A percentile compares a stretch with the other conserved stretches of the same genome.
phyloP scores from a whole-genome alignment of 2,797 vertebrate genomes.

The Tapirus indicus region DNA sequence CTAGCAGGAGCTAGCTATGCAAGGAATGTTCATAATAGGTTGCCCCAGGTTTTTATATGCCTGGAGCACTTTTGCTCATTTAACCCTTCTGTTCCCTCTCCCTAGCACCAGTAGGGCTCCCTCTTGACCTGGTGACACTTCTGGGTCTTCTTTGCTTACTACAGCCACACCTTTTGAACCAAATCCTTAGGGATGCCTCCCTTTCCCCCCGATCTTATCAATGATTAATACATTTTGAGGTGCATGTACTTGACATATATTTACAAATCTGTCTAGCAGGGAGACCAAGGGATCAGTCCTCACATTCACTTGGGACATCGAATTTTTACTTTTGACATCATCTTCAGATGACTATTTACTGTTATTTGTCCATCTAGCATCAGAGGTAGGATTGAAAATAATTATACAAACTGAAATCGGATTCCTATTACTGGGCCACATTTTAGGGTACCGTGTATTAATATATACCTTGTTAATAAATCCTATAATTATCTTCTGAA shows the following conservation, averaged over 20 bases:
- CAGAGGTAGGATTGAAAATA: neutral
- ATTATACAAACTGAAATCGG: neutral
- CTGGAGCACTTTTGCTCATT: neutral
- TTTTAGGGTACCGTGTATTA: neutral
- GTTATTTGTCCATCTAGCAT: neutral
- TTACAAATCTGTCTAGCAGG: neutral
- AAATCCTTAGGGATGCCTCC: neutral
- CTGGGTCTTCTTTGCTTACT: neutral
- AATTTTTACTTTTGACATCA: conserved; percentile 25
- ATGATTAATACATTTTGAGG: neutral
- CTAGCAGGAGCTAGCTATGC: too few species aligned
- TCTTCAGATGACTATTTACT: neutral
- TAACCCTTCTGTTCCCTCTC: neutral
- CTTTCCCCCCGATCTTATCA: neutral
- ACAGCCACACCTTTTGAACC: neutral
- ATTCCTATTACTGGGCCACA: neutral
- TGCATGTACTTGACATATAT: neutral
- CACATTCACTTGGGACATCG: neutral
- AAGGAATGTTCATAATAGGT: neutral
- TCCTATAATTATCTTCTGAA: conserved; percentile 37
- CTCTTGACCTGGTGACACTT: neutral
- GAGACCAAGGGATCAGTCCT: neutral
- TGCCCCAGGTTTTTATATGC: neutral
- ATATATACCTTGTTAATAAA: conserved; percentile 40
- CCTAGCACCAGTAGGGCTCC: neutral